Evolutionary conservation across 2,113 vertebrate species (phyloP).

Genomic region (Pedetes capensis): DNA sequence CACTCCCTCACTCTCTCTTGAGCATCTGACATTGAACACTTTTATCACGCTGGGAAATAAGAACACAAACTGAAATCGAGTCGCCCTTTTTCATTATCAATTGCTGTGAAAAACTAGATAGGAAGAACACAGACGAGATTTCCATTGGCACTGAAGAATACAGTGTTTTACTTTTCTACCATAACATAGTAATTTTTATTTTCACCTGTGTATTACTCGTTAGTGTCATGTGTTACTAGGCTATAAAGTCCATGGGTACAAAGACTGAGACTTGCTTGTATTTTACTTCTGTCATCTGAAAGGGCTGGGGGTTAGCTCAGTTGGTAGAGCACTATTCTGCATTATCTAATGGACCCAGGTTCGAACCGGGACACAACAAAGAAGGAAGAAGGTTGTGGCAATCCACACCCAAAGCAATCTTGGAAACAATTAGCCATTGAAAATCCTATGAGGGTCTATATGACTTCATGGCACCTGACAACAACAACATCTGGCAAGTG

Average conservation of each 20-base stretch:
- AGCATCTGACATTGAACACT: not conserved
- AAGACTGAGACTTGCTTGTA: not conserved
- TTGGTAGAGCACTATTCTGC: too few species aligned
- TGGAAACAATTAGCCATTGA: too few species aligned
- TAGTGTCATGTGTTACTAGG: too few species aligned
- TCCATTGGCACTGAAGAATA: not conserved
- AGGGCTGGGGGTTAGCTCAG: too few species aligned
- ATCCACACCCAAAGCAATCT: too few species aligned
- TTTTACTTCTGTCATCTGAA: constrained; percentile 7
- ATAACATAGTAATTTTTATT: not conserved
- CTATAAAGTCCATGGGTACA: not conserved
- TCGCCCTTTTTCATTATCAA: not conserved
- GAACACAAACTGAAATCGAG: not conserved
- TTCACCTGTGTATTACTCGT: not conserved
- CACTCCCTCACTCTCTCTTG: not conserved
- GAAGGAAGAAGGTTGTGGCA: too few species aligned
- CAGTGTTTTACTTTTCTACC: not conserved
- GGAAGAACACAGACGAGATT: not conserved
- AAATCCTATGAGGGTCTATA: too few species aligned
- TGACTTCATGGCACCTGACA: too few species aligned
- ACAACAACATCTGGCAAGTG: not conserved
- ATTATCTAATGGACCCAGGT: too few species aligned
- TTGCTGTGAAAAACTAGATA: not conserved
- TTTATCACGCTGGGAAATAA: not conserved
- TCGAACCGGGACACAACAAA: too few species aligned